These are phyloP conservation scores for Pampusana beccarii DNA, from an alignment of 2,113 vertebrate species.

Conservation along the genomic window DNA sequence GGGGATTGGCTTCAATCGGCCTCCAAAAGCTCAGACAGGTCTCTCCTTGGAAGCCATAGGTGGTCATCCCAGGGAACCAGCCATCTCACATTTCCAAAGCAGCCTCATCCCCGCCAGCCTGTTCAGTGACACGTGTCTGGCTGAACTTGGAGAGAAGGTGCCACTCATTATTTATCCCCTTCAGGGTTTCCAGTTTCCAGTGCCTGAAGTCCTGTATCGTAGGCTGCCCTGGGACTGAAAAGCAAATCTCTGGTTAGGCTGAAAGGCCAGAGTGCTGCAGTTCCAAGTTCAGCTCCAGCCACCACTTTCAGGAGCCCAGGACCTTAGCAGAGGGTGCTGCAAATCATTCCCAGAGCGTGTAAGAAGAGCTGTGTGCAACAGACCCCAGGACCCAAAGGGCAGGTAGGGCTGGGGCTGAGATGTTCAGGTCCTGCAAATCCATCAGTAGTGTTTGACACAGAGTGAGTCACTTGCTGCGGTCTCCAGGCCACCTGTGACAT, in stretches of 20 bases:
- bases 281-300: neutral
- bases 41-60: neutral
- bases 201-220: neutral
- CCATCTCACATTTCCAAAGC: neutral
- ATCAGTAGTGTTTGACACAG: neutral
- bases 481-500: neutral
- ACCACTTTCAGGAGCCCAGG: rapidly evolving
- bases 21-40: neutral
- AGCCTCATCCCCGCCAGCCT: neutral
- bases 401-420: neutral
- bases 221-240: neutral
- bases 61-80: neutral
- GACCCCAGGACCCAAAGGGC: neutral
- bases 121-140: rapidly evolving
- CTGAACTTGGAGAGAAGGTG: neutral
- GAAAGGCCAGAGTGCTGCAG: neutral
- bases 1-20: neutral
- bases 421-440: neutral
- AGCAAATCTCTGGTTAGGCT: neutral
- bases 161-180: neutral
- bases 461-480: neutral
- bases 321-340: neutral
- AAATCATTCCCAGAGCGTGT: neutral
- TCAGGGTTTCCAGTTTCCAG: neutral
- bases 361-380: neutral